Percentiles rank a stretch among this genome's conserved stretches.
Conservation (phyloP, 2,113 vertebrate genomes). For the Spermophilus dauricus region DNA sequence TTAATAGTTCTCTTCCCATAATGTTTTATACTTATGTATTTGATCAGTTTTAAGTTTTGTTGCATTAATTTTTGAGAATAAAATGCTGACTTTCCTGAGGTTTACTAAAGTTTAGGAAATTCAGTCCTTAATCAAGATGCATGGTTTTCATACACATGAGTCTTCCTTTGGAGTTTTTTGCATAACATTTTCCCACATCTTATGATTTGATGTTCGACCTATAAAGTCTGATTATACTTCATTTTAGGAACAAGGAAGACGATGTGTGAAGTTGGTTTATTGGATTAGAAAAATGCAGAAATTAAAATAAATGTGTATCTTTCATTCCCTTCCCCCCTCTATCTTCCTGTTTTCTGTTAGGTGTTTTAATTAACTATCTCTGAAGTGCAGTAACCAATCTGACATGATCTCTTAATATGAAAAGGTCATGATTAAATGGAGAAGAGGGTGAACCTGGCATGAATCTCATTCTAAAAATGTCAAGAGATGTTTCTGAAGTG, state of each 20-base stretch:
- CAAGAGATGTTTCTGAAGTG: constrained; percentile 56
- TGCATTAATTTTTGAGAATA: background rate
- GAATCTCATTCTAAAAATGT: constrained; percentile 69
- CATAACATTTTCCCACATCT: background rate
- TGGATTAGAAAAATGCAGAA: constrained; percentile 35
- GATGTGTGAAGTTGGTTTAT: background rate
- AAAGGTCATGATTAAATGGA: constrained; percentile 60
- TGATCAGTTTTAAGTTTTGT: background rate
- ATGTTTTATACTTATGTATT: background rate
- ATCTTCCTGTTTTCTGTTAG: background rate
- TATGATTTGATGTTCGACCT: background rate
- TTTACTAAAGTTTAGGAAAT: constrained; percentile 28
- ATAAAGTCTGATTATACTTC: background rate
- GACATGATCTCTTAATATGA: constrained; percentile 35
- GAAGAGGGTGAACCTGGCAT: background rate
- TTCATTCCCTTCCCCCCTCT: background rate
- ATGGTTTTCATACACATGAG: background rate
- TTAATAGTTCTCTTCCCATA: background rate
- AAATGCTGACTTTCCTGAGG: background rate
- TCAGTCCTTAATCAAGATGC: background rate
- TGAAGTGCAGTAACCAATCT: background rate
- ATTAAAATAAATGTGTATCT: background rate
- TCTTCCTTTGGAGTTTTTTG: background rate
- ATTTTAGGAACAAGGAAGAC: background rate
- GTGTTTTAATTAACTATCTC: constrained; percentile 59